Base-by-base conservation (phyloP, 2,888 invertebrate genomes). In the Tineola bisselliella region DNA sequence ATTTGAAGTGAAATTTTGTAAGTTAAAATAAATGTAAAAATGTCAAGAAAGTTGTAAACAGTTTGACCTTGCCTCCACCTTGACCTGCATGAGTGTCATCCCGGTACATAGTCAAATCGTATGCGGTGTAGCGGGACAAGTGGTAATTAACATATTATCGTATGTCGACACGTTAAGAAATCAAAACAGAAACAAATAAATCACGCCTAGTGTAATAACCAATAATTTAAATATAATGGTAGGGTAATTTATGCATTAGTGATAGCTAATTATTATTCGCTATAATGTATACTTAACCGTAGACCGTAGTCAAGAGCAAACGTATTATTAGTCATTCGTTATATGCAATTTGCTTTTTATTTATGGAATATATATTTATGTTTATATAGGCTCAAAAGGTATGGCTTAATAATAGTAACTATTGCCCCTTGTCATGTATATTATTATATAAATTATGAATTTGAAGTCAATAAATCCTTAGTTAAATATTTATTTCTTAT, bases 21-120 rank as follows among this genome's bases (percentile, higher is more conserved):
- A 15, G 8, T 15, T 48, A n/a, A n/a, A 15, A 38, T 38, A 38
- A 38, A 38, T 38, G 38, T 38, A 15, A 54, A 18, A 19, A 18
- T 5, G 12, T 25, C 54, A 25, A 18, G 54, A 54, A 54, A 19
- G 54, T 5, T 69, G 78, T 81, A 82, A 84, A 83, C 80, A 82
- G 74, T 68, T 74, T 77, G 73, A 77, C 79, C 78, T 79, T 79
- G 70, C 62, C 63, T 48, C 62, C 71, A 77, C 75, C 75, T 77
- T 79, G 76, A 71, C 70, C 62, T 56, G 25, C 68, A 61, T 64
- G 60, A 60, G 17, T 38, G 43, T 59, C 44, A 30, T 33, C 60
- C 31, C 44, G 1, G 44, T 60, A 48, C 48, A 44, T 30, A 48
- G 60, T 62, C 66, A 63, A 68, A 73, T 69, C 65, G 65, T 66